Evolutionary conservation across 2,113 vertebrate species (phyloP), one percentile per base, ranked within the genome.

Genomic region (Jaculus jaculus): DNA sequence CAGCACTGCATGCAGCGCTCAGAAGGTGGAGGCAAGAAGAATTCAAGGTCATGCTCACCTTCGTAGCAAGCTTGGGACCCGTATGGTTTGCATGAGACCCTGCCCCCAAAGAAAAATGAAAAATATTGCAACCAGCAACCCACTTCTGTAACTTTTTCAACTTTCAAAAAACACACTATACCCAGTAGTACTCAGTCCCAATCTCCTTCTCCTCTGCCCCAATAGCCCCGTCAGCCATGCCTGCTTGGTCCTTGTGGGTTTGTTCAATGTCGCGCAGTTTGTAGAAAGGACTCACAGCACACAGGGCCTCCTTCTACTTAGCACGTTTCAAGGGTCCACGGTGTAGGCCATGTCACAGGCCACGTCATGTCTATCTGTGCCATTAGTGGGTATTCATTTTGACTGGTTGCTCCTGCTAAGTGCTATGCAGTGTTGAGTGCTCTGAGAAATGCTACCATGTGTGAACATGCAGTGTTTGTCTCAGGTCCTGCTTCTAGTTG

Each of bases 341-440:
- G 0, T 0, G 9, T 11, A 3, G 63, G 0, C 74, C 1, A 4
- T 1, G 66, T 1, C 23, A 3, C 0, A 4, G 72, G 12, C 68
- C 65, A 7, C 0, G 2, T 11, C 5, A 47, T 17, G 7, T 17
- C 4, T 12, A 1, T 0, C 0, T 7, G 30, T 7, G 9, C 9
- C 37, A 0, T 2, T 9, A 8, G 79, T 9, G 4, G 39, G 2
- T 1, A 15, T 34, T 21, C 6, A 0, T 24, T 5, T 2, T 81
- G 65, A 37, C 15, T 16, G 4, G 15, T 9, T 26, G 10, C 32
- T 0, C 10, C 58, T 12, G 47, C 4, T 3, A 72, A 17, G 4
- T 0, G 23, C 42, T 4, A 17, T 9, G 15, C 11, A 1, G 16
- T 11, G 7, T 2, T 85, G 18, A 32, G 24, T 11, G 8, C 26